A percentile compares a stretch with the other conserved stretches of the same genome.
These are phyloP conservation scores for Eulemur coronatus DNA, from an alignment of 2,797 vertebrate genomes.

Conservation along the genomic window DNA sequence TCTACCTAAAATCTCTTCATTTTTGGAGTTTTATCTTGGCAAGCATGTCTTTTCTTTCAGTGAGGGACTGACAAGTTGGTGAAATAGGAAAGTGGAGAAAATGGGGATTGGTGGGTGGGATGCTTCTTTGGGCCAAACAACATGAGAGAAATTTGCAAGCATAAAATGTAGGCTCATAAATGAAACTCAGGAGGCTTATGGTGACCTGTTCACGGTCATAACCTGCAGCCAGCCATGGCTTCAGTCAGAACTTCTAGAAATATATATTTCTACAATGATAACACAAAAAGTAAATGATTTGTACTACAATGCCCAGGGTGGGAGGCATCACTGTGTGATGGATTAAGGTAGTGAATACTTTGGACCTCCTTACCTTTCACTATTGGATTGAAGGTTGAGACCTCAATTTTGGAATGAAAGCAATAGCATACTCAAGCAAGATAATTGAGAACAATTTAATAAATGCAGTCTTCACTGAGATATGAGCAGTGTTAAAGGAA, in stretches of 20 bases:
- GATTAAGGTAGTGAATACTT: background rate
- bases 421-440: background rate
- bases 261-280: background rate
- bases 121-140: background rate
- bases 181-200: background rate
- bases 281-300: background rate
- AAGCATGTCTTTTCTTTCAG: background rate
- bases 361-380: background rate
- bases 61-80: background rate
- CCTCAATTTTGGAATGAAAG: background rate
- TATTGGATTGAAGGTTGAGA: background rate
- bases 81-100: slow-evolving; percentile 34
- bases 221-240: background rate
- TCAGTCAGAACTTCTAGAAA: slow-evolving; percentile 16
- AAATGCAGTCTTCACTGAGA: background rate
- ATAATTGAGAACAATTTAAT: background rate
- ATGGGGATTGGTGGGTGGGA: background rate
- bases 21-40: slow-evolving; percentile 52
- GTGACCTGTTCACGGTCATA: background rate
- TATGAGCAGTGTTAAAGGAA: background rate
- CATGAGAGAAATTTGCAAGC: background rate
- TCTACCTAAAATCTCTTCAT: slow-evolving; percentile 24
- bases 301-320: background rate
- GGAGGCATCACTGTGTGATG: background rate
- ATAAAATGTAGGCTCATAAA: background rate